Evolutionary conservation across 2,113 vertebrate genomes (phyloP).

Genomic region (Romanogobio albipinnatus): DNA sequence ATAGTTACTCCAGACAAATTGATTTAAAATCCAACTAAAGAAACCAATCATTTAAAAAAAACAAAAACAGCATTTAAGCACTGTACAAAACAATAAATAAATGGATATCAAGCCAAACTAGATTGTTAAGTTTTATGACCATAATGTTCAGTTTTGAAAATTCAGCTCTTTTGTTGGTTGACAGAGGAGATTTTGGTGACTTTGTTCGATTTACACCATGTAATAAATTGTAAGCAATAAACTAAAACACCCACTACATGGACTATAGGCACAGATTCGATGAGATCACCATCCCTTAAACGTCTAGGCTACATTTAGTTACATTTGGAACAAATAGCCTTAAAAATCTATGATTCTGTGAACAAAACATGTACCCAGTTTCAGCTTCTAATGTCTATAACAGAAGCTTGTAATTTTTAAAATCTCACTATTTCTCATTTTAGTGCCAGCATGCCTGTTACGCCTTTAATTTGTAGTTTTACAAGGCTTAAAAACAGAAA

Average conservation of each 20-base stretch:
- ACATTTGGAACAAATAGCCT: constrained; percentile 12
- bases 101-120: constrained; percentile 37
- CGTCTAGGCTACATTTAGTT: constrained; percentile 20
- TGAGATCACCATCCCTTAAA: constrained; percentile 28
- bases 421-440: background rate
- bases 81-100: constrained; percentile 55
- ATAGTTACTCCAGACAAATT: constrained; percentile 55
- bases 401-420: constrained; percentile 12
- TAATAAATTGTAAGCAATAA: constrained; percentile 8
- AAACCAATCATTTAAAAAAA: constrained; percentile 40
- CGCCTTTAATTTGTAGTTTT: background rate
- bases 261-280: constrained; percentile 29
- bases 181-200: background rate
- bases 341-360: background rate
- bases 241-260: background rate
- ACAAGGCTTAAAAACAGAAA: constrained; percentile 1
- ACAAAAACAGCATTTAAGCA: constrained; percentile 38
- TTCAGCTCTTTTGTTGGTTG: background rate
- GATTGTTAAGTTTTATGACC: constrained; percentile 22
- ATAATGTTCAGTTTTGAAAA: background rate
- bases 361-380: constrained; percentile 11
- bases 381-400: background rate
- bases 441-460: background rate
- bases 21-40: constrained; percentile 50
- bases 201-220: constrained; percentile 26